Base-by-base conservation (phyloP, 2,113 vertebrate species). In the Bubo bubo region DNA sequence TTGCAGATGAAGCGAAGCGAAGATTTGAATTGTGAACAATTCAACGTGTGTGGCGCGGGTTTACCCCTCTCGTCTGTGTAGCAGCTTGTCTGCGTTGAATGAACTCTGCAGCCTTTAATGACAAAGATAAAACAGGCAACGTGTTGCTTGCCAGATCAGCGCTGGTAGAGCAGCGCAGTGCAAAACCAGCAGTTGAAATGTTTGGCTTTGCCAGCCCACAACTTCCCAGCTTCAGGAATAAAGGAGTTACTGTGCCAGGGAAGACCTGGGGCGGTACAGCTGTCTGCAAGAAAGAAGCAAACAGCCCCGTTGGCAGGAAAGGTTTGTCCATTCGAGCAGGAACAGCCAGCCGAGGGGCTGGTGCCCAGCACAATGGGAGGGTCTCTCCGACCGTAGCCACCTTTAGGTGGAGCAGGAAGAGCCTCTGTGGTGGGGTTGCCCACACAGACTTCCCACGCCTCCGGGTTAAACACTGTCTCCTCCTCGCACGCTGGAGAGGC, bases 1-100 rank as follows among this genome's bases (percentile, higher is more conserved):
- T 99, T 22, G 99, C 98, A 7, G 98, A 98, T 24, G 99, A 99
- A 96, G 98, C 98, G 21, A 97, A 98, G 88, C 97, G 43, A 2
- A 98, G 98, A 47, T 99, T 99, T 91, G 56, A 76, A 4, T 66
- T 99, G 53, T 99, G 98, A 98, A 2, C 1, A 4, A 45, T 5
- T 4, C 35, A 35, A 35, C 35, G 35, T 35, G 3, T 3, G 1
- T 28, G 5, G 12, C 12, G 24, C 1, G 1, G 3, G 10, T 23
- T 35, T 30, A 58, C 18, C n/a, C 49, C 34, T 43, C 23, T 19
- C 26, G 8, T 6, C 4, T 1, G 21, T 45, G 87, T 50, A 81
- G 82, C 83, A 73, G 52, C n/a, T 79, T 68, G 91, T 81, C 75
- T 60, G 64, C 35, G 3, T 7, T 24, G 28, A 62, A 12, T 34